Base-by-base conservation (phyloP, 2,113 vertebrate species). In the Siphamia tubifer region DNA sequence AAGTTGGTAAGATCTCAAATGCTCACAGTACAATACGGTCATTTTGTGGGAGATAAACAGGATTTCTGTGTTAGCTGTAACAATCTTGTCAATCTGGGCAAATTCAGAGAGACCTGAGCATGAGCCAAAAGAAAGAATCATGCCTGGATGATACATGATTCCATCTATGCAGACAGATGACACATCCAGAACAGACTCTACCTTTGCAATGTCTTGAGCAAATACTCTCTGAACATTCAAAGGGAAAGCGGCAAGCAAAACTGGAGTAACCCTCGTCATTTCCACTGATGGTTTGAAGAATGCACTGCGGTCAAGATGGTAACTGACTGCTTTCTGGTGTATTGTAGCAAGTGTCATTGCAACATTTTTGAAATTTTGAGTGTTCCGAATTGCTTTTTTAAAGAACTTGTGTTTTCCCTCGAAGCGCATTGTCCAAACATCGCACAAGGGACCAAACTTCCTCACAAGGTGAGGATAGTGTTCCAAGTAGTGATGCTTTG, bases 71-170 rank as follows among this genome's bases (percentile, higher is more conserved):
- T 82, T 49, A 25, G 15, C 63, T 32, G 42, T 13, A 43, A 79
- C 21, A 68, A 79, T 76, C 21, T 85, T 48, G 30, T 40, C 7
- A 31, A 81, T 83, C 44, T 67, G 53, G 10, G 1, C 19, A 72
- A 74, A 79, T 64, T 47, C 49, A 45, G 71, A n/a, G n/a, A 77
- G 68, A 56, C 75, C 48, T 56, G 68, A 77, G 43, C 57, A 81
- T 45, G 74, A 79, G 1, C 81, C 63, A 70, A n/a, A 1, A 51
- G 28, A 80, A 13, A 76, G 21, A 1, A 78, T 64, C 70, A 79
- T 81, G 31, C 12, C 40, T 60, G 49, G 21, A 43, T 35, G 2
- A 30, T 71, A 77, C 13, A 52, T 77, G 11, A 81, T 39, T 57
- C 49, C 58, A 69, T 81, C 61, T 31, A 71, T 5, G 48, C 39